phyloP scores from a whole-genome alignment of 2,888 invertebrate genomes.

The Rhogogaster chlorosoma region DNA sequence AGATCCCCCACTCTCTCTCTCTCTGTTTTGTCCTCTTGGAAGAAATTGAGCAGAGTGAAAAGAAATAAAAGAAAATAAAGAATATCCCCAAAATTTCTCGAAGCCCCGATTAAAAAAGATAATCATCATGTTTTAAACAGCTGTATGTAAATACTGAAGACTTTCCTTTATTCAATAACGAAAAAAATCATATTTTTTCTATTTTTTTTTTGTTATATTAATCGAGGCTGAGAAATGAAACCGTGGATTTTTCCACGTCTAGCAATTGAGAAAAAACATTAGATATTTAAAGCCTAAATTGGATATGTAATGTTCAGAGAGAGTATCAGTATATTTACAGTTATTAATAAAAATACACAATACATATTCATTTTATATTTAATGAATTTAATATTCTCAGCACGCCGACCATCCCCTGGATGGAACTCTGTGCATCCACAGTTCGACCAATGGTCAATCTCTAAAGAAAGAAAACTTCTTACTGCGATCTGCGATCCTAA shows the following conservation, averaged over 20 bases:
- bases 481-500: constrained; percentile 36
- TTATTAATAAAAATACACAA: not conserved
- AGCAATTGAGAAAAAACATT: constrained; percentile 2
- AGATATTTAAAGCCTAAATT: constrained; percentile 9
- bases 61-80: too few relatives aligned
- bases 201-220: too few relatives aligned
- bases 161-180: not conserved
- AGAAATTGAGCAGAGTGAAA: not conserved
- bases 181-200: not conserved
- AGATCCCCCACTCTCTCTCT: not conserved
- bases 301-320: constrained; percentile 13
- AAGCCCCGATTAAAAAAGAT: not conserved
- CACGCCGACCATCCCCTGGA: constrained; percentile 40
- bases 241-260: not conserved
- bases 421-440: constrained; percentile 30
- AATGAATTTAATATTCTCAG: not conserved
- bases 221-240: not conserved
- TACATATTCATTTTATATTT: not conserved
- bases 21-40: not conserved
- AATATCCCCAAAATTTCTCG: not conserved
- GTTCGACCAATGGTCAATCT: not conserved
- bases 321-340: not conserved
- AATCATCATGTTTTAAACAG: not conserved
- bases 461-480: not conserved
- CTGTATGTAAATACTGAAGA: not conserved